Evolutionary conservation across 1,140 invertebrate species (phyloP), one percentile per base, ranked within the genome.

Genomic region (Rhyacophila brunnea): DNA sequence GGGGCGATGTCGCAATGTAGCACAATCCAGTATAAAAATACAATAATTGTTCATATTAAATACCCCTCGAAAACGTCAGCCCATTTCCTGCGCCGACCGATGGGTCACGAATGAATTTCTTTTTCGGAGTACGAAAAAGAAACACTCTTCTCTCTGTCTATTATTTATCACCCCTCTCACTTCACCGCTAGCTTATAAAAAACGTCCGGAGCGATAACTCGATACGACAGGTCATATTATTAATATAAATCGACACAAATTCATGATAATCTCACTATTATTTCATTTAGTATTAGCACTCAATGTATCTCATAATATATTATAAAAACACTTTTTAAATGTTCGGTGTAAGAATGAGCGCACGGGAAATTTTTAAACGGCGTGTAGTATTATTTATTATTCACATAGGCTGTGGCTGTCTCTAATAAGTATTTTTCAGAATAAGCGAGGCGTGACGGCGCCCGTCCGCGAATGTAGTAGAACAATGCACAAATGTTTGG

Each of bases 1-100:
- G 61, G 61, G 61, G 61, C 61, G 7, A 11, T 13, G 35, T 54
- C 51, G 51, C 45, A 34, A 58, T 11, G 34, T 35, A 44, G 44
- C 40, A 58, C 50, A 52, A 54, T 63, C 61, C 56, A 60, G 57
- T 59, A 59, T 47, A 64, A 59, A 63, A 56, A 60, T 59, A 58
- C 53, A 55, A 64, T 49, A 51, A 28, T 28, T 28, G 56, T 64
- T 52, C 62, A 62, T 46, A 48, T 57, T 42, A 43, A 45, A 15
- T 55, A 40, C n/a, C 4, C 3, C 11, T 4, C 38, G 23, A 28
- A 28, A 9, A 28, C 23, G 9, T 28, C 23, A 9, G 23, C 9
- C 23, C 4, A 28, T 9, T 3, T 28, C 23, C 23, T 3, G 23
- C 23, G 23, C 23, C 23, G 23, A n/a, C 23, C 23, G 23, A 3